Evolutionary conservation across 2,797 vertebrate genomes (phyloP).

Genomic region (Oreortyx pictus): DNA sequence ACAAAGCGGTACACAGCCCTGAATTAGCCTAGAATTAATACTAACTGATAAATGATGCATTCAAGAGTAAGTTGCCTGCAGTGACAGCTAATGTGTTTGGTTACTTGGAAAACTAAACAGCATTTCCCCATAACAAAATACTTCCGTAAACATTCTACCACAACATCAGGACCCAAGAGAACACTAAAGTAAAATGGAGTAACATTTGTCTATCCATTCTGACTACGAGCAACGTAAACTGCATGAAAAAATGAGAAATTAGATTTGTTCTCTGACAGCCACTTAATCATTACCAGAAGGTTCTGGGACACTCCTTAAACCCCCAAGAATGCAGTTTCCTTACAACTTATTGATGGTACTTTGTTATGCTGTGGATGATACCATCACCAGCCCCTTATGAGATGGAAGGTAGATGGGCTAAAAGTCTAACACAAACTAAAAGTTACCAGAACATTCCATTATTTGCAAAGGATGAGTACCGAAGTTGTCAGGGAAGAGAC

Average conservation of each 20-base stretch:
- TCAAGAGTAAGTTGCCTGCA: not conserved
- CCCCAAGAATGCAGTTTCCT: not conserved
- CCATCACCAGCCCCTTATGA: not conserved
- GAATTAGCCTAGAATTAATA: constrained; percentile 26
- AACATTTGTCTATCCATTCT: not conserved
- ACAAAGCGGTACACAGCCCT: not conserved
- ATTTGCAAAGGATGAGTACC: not conserved
- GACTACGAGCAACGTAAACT: not conserved
- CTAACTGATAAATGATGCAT: not conserved
- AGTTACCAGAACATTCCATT: not conserved
- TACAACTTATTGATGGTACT: not conserved
- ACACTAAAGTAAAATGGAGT: not conserved
- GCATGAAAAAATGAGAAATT: not conserved
- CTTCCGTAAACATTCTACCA: not conserved
- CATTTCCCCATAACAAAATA: not conserved
- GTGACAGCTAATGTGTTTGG: not conserved
- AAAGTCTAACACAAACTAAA: not conserved
- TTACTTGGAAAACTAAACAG: not conserved
- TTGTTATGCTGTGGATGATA: not conserved
- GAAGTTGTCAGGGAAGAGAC: not conserved
- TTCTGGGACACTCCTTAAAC: not conserved
- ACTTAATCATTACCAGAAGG: not conserved
- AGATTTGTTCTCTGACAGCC: not conserved
- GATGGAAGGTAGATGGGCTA: not conserved
- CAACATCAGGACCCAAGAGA: not conserved